Evolutionary conservation across 1,140 invertebrate genomes (phyloP).

Genomic region (Dysdera silvatica): DNA sequence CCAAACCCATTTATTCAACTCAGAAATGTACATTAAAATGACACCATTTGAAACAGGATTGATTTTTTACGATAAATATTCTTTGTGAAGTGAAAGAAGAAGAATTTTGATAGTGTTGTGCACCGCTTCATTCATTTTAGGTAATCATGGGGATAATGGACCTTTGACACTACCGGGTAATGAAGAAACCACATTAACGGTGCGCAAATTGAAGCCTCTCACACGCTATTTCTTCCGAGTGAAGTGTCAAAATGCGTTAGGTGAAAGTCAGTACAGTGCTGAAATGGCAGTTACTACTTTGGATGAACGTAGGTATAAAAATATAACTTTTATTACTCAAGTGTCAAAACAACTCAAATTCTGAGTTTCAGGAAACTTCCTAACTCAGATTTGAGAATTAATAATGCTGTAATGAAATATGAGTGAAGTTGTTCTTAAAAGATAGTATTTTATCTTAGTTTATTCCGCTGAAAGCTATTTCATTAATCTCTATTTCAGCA

Average conservation of each 20-base stretch:
- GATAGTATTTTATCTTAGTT: not conserved
- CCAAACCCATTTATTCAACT: too few species aligned
- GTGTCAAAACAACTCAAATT: too few species aligned
- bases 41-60: too few species aligned
- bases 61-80: too few species aligned
- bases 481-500: not conserved
- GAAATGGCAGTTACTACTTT: slow-evolving; percentile 88
- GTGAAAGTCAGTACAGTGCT: slow-evolving; percentile 79
- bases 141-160: not conserved
- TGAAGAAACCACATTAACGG: slow-evolving; percentile 5
- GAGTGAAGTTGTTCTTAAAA: slow-evolving; percentile 11
- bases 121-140: too few species aligned
- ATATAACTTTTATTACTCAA: not conserved
- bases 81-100: too few species aligned
- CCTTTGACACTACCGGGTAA: slow-evolving; percentile 13
- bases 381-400: too few species aligned
- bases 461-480: not conserved
- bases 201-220: slow-evolving; percentile 60
- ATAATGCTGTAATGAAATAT: not conserved
- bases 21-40: too few species aligned
- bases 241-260: slow-evolving; percentile 87
- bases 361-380: too few species aligned
- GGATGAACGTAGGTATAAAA: slow-evolving; percentile 65
- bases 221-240: slow-evolving; percentile 87
- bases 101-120: too few species aligned